These are phyloP conservation scores for Campoletis raptor DNA, from an alignment of 2,888 invertebrate species.

Conservation along the genomic window DNA sequence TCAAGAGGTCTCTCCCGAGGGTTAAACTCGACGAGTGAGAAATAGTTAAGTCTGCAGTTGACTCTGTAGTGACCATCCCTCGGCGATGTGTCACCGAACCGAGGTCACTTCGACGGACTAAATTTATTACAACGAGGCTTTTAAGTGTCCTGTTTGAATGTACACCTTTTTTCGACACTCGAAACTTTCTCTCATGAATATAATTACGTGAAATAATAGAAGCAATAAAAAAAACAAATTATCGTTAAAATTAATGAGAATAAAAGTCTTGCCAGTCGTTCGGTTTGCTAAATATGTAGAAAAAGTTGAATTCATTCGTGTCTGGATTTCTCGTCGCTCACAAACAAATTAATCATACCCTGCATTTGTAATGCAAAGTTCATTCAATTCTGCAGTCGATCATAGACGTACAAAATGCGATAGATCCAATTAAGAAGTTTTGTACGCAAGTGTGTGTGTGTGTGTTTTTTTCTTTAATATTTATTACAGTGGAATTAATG, in stretches of 20 bases:
- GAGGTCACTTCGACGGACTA: constrained; percentile 62
- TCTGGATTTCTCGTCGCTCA: neutral
- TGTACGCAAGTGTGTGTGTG: neutral
- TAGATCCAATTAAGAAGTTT: constrained; percentile 10
- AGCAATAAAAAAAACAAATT: neutral
- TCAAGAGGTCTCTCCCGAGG: constrained; percentile 25
- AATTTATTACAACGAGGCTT: constrained; percentile 53
- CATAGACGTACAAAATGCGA: neutral
- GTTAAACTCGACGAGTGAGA: constrained; percentile 49
- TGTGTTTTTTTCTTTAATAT: constrained; percentile 6
- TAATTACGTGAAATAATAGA: neutral
- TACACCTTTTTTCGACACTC: neutral
- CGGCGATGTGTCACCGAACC: constrained; percentile 40
- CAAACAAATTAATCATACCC: constrained; percentile 12
- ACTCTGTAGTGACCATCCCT: constrained; percentile 41
- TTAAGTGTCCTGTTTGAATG: neutral
- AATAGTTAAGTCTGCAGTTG: constrained; percentile 32
- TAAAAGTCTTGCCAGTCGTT: neutral
- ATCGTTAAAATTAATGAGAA: neutral
- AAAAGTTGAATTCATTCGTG: constrained; percentile 2
- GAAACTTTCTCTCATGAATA: neutral
- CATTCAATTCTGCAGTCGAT: neutral
- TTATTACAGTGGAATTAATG: constrained; percentile 21
- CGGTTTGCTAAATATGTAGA: neutral
- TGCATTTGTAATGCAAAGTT: neutral